These are phyloP conservation scores for Drosophila subpulchrella DNA, from an alignment of 1,140 invertebrate genomes.

Conservation along the genomic window DNA sequence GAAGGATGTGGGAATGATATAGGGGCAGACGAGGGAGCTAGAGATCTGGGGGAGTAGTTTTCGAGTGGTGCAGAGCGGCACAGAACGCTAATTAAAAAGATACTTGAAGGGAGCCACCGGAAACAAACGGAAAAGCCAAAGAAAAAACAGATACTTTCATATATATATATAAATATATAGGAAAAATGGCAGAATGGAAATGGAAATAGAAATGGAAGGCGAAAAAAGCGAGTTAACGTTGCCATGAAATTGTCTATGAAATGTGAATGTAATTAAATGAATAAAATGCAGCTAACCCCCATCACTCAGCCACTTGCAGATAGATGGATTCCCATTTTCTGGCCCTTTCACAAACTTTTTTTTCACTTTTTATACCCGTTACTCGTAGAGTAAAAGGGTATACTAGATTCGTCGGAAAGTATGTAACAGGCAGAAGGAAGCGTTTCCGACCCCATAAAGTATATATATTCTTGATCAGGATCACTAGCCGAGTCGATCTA, in stretches of 20 bases:
- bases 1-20: neutral
- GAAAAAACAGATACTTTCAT: neutral
- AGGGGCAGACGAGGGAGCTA: neutral
- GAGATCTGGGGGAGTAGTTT: constrained; percentile 25
- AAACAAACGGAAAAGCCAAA: constrained; percentile 24
- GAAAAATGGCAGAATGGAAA: constrained; percentile 20
- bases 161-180: constrained; percentile 1
- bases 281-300: constrained; percentile 59
- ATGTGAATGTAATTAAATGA: constrained; percentile 81
- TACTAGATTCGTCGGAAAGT: no score
- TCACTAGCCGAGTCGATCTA: no score
- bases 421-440: no score
- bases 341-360: neutral
- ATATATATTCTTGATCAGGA: no score
- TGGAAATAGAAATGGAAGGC: neutral
- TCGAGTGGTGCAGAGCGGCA: constrained; percentile 64
- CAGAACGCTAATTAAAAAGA: constrained; percentile 82
- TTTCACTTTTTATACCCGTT: no score
- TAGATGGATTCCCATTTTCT: constrained; percentile 12
- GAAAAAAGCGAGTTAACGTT: constrained; percentile 49
- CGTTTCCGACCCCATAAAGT: no score
- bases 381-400: no score
- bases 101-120: constrained; percentile 56
- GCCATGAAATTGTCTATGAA: constrained; percentile 80
- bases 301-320: constrained; percentile 20